Base-by-base conservation (phyloP, 1,140 invertebrate species). In the Brachionus calyciflorus region DNA sequence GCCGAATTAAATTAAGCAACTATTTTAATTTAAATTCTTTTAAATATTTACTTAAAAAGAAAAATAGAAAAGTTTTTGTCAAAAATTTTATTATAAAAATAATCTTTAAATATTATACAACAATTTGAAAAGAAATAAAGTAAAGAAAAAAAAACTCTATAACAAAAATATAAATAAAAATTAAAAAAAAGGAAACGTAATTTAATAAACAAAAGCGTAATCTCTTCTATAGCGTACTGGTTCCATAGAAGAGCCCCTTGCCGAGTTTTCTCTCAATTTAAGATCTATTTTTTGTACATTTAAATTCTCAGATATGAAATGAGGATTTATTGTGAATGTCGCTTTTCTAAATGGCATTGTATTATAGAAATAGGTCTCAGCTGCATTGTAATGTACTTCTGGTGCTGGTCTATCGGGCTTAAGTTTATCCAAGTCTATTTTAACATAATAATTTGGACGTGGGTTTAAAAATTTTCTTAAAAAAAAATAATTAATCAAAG, bases 281-380 rank as follows among this genome's bases (percentile, higher is more conserved):
- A 70, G 33, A 7, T 49, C 44, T 28, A 76, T 55, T 57, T 76
- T 76, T 28, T 76, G 41, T 0, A 76, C 55, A 48, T 60, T 55
- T 19, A 76, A 49, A 40, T 57, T 76, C 33, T 76, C 73, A 3
- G 73, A 76, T 44, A 76, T 76, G 48, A 76, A 76, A 41, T 55
- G 55, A 17, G 73, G 73, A 57, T 76, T 33, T 17, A 76, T 76
- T 7, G 49, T 55, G 37, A 48, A 76, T 24, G 49, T 53, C 40
- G 26, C 30, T 48, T 41, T 55, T 41, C 51, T 46, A 19, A 24
- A 55, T 14, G 73, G 73, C 28, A 76, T 41, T 19, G 73, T 76
- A 30, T 76, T 76, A 3, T 41, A 76, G 41, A 76, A 76, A 48
- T 30, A 76, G 7, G 73, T 76, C 17, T 76, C 73, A 7, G 51